Percentiles rank a stretch among this genome's conserved stretches.
Evolutionary conservation across 2,888 invertebrate genomes (phyloP).

Genomic region (Lumbricus terrestris): DNA sequence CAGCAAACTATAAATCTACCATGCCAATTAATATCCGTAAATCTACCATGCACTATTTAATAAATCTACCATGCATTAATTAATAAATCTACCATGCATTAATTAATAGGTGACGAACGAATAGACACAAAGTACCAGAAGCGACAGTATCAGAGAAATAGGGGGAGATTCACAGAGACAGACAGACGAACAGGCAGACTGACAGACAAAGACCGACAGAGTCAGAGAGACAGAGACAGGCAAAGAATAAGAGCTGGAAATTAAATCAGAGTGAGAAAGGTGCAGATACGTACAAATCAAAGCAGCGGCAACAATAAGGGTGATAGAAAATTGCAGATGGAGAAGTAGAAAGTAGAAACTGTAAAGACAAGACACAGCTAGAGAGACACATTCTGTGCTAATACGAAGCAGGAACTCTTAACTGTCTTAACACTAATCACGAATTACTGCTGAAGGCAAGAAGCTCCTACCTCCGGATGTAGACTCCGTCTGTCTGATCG

Average conservation of each 20-base stretch:
- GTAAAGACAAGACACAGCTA: no score
- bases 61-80: no score
- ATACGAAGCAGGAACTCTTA: background rate
- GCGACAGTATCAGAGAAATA: background rate
- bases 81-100: no score
- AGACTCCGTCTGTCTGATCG: background rate
- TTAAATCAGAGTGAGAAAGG: background rate
- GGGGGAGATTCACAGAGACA: background rate
- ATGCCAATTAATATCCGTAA: no score
- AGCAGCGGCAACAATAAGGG: background rate
- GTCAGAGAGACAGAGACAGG: background rate
- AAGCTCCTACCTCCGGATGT: constrained; percentile 6
- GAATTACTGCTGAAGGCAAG: background rate
- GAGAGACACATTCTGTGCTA: background rate
- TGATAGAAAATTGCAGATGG: background rate
- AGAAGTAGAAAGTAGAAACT: background rate
- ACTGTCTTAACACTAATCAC: background rate
- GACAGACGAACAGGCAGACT: background rate
- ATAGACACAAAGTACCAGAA: background rate
- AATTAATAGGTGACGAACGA: no score
- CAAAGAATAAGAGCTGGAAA: background rate
- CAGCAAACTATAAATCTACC: background rate
- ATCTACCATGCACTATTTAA: no score
- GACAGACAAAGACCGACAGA: background rate
- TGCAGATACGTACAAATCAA: background rate